phyloP scores from a whole-genome alignment of 1,140 invertebrate genomes.

The Periplaneta americana region DNA sequence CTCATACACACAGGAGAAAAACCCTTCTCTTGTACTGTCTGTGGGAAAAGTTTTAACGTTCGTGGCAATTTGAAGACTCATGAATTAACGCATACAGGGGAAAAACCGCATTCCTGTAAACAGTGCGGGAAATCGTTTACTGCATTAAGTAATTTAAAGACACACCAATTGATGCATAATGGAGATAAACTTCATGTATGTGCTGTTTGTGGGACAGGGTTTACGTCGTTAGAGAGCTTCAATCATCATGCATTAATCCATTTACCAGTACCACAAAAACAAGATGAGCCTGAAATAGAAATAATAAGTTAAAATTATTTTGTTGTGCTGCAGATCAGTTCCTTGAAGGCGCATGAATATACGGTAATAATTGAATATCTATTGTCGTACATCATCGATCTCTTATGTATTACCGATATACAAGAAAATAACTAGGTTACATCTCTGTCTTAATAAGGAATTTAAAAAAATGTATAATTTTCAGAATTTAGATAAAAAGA shows the following conservation, averaged over 20 bases:
- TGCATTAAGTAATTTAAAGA: not conserved
- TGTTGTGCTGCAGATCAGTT: too few relatives aligned
- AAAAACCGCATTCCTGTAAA: constrained; percentile 19
- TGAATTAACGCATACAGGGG: constrained; percentile 20
- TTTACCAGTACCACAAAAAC: not conserved
- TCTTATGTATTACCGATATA: too few relatives aligned
- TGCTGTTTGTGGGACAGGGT: not conserved
- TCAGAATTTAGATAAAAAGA: too few relatives aligned
- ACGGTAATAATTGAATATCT: too few relatives aligned
- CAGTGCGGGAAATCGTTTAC: constrained; percentile 20
- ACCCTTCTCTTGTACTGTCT: not conserved
- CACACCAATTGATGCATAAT: constrained; percentile 4
- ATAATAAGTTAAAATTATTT: not conserved
- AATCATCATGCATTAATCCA: not conserved
- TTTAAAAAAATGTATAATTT: too few relatives aligned
- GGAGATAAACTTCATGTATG: constrained; percentile 5
- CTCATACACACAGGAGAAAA: constrained; percentile 2
- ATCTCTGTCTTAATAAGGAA: too few relatives aligned
- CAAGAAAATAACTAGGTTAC: too few relatives aligned
- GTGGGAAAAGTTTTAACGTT: not conserved
- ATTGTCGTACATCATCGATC: too few relatives aligned
- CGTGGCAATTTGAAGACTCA: constrained; percentile 14
- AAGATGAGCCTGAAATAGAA: not conserved
- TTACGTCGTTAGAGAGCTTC: not conserved
- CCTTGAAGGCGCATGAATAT: too few relatives aligned